Evolutionary conservation across 92 coral and sea anemone species (phyloP).

Genomic region (Phenganax stokvisi): DNA sequence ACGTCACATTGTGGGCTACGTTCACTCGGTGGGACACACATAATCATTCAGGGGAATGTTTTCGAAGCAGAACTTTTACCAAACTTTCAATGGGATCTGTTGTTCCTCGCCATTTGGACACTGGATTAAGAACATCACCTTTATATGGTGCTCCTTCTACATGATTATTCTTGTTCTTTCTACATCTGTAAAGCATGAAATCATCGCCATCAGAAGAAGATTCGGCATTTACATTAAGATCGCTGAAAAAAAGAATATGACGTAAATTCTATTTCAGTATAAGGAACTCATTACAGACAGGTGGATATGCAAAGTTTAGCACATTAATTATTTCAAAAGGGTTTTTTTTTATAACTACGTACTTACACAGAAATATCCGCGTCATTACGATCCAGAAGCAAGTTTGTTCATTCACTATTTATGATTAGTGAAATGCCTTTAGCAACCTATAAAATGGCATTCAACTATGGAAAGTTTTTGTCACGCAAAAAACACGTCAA

Average conservation of each 20-base stretch:
- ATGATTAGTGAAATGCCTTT: not conserved
- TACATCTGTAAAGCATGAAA: not conserved
- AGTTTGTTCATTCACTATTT: no score
- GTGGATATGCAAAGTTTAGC: not conserved
- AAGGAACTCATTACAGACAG: not conserved
- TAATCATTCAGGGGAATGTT: slow-evolving; percentile 31
- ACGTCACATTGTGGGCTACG: slow-evolving; percentile 36
- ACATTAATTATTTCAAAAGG: no score
- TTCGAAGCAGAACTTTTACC: slow-evolving; percentile 25
- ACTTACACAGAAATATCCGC: not conserved
- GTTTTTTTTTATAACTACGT: not conserved
- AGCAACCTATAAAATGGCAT: not conserved
- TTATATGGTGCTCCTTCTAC: slow-evolving; percentile 36
- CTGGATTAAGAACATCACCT: slow-evolving; percentile 30
- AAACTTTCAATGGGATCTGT: slow-evolving; percentile 2
- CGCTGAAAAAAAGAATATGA: not conserved
- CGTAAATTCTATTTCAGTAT: not conserved
- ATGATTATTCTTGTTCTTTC: not conserved
- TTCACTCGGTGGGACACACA: slow-evolving; percentile 44
- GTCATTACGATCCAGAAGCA: not conserved
- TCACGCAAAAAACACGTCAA: no score
- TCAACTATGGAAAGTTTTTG: no score
- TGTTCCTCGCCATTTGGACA: slow-evolving; percentile 21
- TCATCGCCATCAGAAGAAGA: not conserved
- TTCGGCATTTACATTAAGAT: not conserved